Evolutionary conservation across 2,113 vertebrate genomes (phyloP).

Genomic region (Ursus arctos): DNA sequence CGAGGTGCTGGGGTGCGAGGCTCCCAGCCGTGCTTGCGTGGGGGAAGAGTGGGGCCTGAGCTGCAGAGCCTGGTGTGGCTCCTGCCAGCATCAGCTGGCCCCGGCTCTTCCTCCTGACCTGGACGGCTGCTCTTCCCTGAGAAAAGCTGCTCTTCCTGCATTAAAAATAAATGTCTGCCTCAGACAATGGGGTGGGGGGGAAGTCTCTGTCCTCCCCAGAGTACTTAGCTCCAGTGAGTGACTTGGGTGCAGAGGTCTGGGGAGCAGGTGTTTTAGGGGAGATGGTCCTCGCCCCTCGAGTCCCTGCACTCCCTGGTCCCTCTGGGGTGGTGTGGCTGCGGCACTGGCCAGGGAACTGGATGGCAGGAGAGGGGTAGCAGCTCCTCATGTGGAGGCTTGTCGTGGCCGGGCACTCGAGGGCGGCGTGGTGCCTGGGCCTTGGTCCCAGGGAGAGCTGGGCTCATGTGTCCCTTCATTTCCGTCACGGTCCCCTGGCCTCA

Average conservation of each 20-base stretch:
- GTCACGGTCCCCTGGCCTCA: neutral
- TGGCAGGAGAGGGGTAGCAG: too few species aligned
- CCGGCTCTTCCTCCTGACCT: neutral
- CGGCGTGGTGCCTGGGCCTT: neutral
- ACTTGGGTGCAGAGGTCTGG: neutral
- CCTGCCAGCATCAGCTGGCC: neutral
- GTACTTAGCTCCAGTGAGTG: neutral
- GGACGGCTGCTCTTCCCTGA: neutral
- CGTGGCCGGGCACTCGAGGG: too few species aligned
- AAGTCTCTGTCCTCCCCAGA: neutral
- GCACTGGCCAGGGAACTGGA: neutral
- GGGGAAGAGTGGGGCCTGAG: too few species aligned
- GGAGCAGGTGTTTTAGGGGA: neutral
- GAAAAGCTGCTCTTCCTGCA: neutral
- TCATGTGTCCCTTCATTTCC: fast-evolving
- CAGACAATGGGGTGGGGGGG: fast-evolving
- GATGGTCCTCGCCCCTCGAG: neutral
- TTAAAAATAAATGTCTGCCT: neutral
- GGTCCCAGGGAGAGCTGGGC: neutral
- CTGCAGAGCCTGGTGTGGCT: neutral
- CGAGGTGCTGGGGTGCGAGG: neutral
- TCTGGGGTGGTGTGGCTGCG: neutral
- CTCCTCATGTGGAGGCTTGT: neutral
- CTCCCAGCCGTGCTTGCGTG: neutral
- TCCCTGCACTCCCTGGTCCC: neutral